A percentile compares a stretch with the other conserved stretches of the same genome.
Conservation (phyloP, 2,888 invertebrate species). For the Nineta flava region DNA sequence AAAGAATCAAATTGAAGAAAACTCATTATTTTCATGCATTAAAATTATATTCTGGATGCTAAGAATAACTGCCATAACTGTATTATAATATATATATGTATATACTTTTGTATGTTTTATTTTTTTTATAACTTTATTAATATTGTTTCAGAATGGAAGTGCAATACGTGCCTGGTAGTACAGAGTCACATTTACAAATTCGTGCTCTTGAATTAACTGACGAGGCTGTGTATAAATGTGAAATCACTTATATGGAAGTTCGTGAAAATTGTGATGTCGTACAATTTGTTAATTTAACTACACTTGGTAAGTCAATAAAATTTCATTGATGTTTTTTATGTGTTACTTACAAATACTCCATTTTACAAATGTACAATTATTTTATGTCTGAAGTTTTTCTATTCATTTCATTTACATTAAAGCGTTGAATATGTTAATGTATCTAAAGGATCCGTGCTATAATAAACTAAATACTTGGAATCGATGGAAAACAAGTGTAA, state of each 20-base stretch:
- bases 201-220: slow-evolving; percentile 50
- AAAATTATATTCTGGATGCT: too few relatives aligned
- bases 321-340: not conserved
- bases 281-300: slow-evolving; percentile 62
- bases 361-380: not conserved
- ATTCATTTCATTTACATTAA: not conserved
- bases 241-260: slow-evolving; percentile 66
- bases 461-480: too few relatives aligned
- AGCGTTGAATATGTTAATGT: too few relatives aligned
- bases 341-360: not conserved
- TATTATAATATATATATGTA: too few relatives aligned
- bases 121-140: too few relatives aligned
- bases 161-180: slow-evolving; percentile 45
- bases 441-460: too few relatives aligned
- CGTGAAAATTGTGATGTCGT: slow-evolving; percentile 66
- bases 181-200: slow-evolving; percentile 51
- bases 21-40: too few relatives aligned
- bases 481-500: too few relatives aligned
- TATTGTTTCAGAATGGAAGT: slow-evolving; percentile 47
- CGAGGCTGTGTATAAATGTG: slow-evolving; percentile 68
- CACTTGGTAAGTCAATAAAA: slow-evolving; percentile 50
- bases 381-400: not conserved
- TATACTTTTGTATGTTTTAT: too few relatives aligned
- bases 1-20: too few relatives aligned
- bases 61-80: too few relatives aligned